Base-by-base conservation (phyloP, 2,888 invertebrate species). In the Pemphredon lugubris region DNA sequence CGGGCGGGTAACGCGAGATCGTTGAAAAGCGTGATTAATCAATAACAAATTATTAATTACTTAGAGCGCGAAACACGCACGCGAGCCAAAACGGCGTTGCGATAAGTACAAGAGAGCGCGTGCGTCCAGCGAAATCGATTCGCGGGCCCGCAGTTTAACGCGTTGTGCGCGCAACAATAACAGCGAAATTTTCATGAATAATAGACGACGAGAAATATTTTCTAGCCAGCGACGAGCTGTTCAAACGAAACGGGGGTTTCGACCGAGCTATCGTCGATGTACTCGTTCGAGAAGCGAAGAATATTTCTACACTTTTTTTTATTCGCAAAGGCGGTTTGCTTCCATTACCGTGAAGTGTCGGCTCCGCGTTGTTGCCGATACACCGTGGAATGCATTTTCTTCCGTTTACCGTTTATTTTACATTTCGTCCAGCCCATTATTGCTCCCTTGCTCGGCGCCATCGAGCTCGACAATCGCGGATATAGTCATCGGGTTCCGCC, bases 41-140 rank as follows among this genome's bases (percentile, higher is more conserved):
- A 76, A 79, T 82, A 81, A 73, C 75, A 72, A 76, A 81, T 81
- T 82, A 78, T 82, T 84, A 82, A 84, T 83, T 81, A 75, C 65
- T 65, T 58, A 55, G 42, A 60, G 65, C 63, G 42, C 47, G 55
- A n/a, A 42, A 45, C 34, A 37, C 50, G 45, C 42, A 54, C 40
- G 74, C 61, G 54, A 70, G 39, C 39, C 51, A 21, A 66, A 23
- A 11, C 21, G 50, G 9, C 21, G 11, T 34, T 34, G 34, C 34
- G 26, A 16, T 21, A 47, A 13, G 20, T 26, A 20, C 2, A 48
- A 32, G 48, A 42, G 44, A 20, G 48, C 68, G 72, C 61, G 63
- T 72, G 66, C 65, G 76, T 67, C 51, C 34, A 5, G 26, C 40
- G 42, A 78, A 75, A 82, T 78, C 74, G 73, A 82, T 80, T 78